Percentiles rank a stretch among this genome's conserved stretches.
phyloP scores from a whole-genome alignment of 2,113 vertebrate species.

The Marcusenius ussheri region DNA sequence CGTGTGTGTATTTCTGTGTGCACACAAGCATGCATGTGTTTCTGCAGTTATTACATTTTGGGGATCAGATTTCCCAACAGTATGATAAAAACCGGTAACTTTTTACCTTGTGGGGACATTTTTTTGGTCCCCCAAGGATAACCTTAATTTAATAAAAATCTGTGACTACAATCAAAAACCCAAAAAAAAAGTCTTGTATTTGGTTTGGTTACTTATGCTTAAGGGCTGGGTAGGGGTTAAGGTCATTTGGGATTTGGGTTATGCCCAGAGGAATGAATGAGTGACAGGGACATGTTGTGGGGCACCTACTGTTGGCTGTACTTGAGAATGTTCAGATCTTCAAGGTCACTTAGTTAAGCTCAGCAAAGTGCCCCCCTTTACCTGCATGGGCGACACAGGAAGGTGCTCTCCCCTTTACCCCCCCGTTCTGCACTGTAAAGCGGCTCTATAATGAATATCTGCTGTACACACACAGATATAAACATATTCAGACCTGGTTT shows the following conservation, averaged over 20 bases:
- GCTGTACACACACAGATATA: background rate
- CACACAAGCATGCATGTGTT: background rate
- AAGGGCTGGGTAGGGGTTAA: too few species aligned
- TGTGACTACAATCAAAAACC: background rate
- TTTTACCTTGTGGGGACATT: background rate
- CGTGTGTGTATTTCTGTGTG: too few species aligned
- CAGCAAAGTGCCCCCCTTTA: background rate
- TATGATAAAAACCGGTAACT: background rate
- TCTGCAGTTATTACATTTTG: background rate
- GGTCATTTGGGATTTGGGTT: too few species aligned
- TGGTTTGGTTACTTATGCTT: too few species aligned
- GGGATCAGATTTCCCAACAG: background rate
- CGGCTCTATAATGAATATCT: background rate
- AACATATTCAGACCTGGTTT: background rate
- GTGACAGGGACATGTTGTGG: too few species aligned
- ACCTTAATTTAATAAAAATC: background rate
- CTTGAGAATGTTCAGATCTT: background rate
- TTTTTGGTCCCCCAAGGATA: background rate
- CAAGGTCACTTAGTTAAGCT: background rate
- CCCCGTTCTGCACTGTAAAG: background rate
- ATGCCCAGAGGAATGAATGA: too few species aligned
- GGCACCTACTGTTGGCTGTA: background rate
- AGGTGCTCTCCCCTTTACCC: background rate
- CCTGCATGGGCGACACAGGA: background rate
- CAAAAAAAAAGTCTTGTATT: background rate